phyloP scores from a whole-genome alignment of 2,888 invertebrate genomes.

The Coelopa pilipes region DNA sequence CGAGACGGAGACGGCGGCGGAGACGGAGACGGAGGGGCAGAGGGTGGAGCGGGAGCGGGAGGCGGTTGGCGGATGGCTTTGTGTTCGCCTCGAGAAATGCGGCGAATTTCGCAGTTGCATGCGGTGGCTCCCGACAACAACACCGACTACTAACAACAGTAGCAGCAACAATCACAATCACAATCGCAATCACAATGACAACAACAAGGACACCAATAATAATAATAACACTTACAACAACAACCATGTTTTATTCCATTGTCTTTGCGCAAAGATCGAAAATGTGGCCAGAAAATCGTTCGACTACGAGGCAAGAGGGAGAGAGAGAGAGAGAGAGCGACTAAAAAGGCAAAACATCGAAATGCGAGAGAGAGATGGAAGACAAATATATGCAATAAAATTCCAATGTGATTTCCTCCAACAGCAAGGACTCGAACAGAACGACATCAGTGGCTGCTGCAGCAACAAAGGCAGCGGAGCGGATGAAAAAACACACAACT shows the following conservation, averaged over 20 bases:
- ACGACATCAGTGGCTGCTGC: too few relatives aligned
- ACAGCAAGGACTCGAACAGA: too few relatives aligned
- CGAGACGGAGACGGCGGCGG: not conserved
- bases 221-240: not conserved
- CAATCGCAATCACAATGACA: too few relatives aligned
- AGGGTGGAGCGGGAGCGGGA: too few relatives aligned
- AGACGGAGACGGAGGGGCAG: not conserved
- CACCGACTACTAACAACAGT: too few relatives aligned
- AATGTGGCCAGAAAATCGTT: not conserved
- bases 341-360: not conserved
- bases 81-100: conserved; percentile 24
- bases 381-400: conserved; percentile 9
- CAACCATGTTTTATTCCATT: not conserved
- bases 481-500: too few relatives aligned
- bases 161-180: too few relatives aligned
- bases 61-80: not conserved
- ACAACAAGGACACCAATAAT: too few relatives aligned
- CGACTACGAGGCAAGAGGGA: too few relatives aligned
- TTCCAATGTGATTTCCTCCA: not conserved
- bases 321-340: not conserved
- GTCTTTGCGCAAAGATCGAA: conserved; percentile 22
- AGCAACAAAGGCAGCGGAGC: too few relatives aligned
- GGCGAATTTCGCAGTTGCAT: conserved; percentile 12
- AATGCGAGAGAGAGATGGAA: conserved; percentile 3
- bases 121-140: too few relatives aligned